Conservation (phyloP, 2,888 invertebrate species). For the Lapara coniferarum region DNA sequence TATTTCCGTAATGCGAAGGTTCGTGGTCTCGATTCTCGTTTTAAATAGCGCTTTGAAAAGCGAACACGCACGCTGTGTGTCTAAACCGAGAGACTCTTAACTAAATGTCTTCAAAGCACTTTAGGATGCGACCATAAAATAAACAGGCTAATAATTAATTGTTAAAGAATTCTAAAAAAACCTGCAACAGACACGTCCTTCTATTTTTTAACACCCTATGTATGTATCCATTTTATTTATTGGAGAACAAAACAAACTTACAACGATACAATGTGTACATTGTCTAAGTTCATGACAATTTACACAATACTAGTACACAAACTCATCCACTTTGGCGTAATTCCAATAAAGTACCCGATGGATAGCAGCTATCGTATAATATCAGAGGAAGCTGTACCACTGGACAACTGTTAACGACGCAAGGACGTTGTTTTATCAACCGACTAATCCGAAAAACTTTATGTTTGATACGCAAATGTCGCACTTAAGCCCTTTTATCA, state of each 20-base stretch:
- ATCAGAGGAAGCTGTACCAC: not conserved
- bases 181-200: not conserved
- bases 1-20: too few relatives aligned
- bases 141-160: too few relatives aligned
- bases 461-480: not conserved
- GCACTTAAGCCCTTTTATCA: constrained; percentile 18
- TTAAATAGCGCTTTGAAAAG: not conserved
- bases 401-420: constrained; percentile 4
- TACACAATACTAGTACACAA: not conserved
- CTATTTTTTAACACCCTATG: too few relatives aligned
- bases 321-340: constrained; percentile 47
- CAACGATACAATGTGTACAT: not conserved
- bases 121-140: too few relatives aligned
- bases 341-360: constrained; percentile 52
- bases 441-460: not conserved
- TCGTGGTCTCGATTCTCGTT: not conserved
- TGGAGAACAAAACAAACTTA: not conserved
- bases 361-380: constrained; percentile 25
- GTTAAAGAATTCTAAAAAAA: not conserved
- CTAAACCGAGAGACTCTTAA: too few relatives aligned
- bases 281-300: constrained; percentile 3
- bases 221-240: too few relatives aligned
- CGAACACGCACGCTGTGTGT: not conserved
- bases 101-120: too few relatives aligned
- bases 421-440: not conserved